These are phyloP conservation scores for Eremophila alpestris DNA, from an alignment of 2,797 vertebrate species.

Conservation along the genomic window DNA sequence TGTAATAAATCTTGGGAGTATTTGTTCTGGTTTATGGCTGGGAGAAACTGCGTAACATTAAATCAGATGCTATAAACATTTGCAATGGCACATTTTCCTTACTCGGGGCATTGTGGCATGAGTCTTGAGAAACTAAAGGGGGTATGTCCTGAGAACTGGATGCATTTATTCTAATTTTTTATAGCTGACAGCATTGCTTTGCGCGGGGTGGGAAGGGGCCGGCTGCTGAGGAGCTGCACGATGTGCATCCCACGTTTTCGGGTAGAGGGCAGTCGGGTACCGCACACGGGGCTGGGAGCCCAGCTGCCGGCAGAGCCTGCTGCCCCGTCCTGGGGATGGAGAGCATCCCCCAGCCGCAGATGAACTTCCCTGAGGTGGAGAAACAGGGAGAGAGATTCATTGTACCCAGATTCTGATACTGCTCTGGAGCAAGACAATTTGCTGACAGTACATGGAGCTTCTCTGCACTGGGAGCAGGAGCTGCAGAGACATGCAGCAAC, in stretches of 20 bases:
- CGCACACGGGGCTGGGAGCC: background rate
- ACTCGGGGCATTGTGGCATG: constrained; percentile 51
- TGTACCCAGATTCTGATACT: background rate
- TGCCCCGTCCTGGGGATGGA: background rate
- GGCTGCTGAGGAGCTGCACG: background rate
- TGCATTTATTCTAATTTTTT: background rate
- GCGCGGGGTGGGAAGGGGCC: background rate
- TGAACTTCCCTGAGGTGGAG: background rate
- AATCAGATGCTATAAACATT: constrained; percentile 73
- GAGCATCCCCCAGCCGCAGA: background rate
- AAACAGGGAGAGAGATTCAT: background rate
- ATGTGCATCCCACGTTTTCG: background rate
- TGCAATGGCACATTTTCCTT: constrained; percentile 57
- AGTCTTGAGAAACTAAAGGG: constrained; percentile 42
- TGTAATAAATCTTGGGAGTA: constrained; percentile 75
- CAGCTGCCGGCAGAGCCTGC: background rate
- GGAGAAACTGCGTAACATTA: constrained; percentile 64
- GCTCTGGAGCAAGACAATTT: background rate
- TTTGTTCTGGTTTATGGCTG: constrained; percentile 74
- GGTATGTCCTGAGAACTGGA: background rate
- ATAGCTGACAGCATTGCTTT: background rate
- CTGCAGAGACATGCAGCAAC: fast-evolving
- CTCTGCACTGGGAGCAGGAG: background rate
- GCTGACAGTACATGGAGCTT: background rate
- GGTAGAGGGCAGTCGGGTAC: constrained; percentile 61